These are phyloP conservation scores for Chrysodeixis includens DNA, from an alignment of 2,888 invertebrate genomes.

Conservation along the genomic window DNA sequence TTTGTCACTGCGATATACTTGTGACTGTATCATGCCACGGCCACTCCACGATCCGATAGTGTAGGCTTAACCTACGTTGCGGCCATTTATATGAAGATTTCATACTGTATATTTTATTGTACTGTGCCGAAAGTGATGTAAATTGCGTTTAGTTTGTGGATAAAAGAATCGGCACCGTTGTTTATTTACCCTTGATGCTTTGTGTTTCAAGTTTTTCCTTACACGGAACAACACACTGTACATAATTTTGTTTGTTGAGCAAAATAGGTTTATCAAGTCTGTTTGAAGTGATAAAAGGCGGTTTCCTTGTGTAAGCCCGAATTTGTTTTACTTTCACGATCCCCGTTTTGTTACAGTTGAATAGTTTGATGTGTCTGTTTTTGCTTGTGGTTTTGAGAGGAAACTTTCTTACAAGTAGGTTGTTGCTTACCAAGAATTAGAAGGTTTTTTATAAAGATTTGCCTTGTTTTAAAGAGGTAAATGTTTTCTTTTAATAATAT, in stretches of 20 bases:
- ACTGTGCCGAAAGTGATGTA: not conserved
- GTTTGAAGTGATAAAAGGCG: constrained; percentile 59
- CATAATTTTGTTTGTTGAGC: constrained; percentile 64
- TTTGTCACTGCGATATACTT: too few relatives aligned
- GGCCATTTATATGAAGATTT: too few relatives aligned
- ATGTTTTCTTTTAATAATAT: too few relatives aligned
- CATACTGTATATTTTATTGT: too few relatives aligned
- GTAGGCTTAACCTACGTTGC: too few relatives aligned
- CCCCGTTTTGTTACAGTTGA: constrained; percentile 27
- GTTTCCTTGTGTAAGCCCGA: constrained; percentile 33
- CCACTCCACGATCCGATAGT: too few relatives aligned
- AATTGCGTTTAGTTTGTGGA: not conserved
- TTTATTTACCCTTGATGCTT: constrained; percentile 25
- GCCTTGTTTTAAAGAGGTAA: too few relatives aligned
- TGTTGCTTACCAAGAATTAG: too few relatives aligned
- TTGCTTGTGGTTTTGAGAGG: not conserved
- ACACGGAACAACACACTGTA: constrained; percentile 52
- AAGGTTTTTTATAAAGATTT: too few relatives aligned
- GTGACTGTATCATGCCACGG: too few relatives aligned
- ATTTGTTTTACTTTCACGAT: constrained; percentile 43
- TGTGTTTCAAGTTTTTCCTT: constrained; percentile 43
- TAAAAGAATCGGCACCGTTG: constrained; percentile 7
- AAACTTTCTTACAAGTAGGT: not conserved
- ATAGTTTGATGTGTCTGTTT: constrained; percentile 7
- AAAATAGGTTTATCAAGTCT: constrained; percentile 63